Conservation (phyloP, 2,888 invertebrate species). For the Kryphioiulus occultus region DNA sequence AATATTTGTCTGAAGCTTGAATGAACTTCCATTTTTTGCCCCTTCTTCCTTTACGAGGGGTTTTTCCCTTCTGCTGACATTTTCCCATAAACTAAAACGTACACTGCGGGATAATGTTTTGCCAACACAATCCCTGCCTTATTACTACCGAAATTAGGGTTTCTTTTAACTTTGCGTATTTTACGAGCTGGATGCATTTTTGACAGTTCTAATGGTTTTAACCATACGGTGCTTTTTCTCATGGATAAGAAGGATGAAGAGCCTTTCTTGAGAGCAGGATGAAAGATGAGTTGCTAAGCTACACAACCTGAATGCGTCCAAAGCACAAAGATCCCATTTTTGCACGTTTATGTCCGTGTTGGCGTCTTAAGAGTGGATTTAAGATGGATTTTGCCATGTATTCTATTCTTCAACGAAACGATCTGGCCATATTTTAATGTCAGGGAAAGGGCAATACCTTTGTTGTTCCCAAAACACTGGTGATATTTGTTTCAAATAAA, state of each 20-base stretch:
- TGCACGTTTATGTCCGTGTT: background rate
- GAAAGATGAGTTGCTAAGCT: background rate
- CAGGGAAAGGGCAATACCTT: too few species aligned
- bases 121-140: background rate
- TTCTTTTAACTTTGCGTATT: background rate
- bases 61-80: background rate
- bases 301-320: background rate
- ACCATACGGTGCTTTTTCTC: background rate
- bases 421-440: too few species aligned
- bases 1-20: background rate
- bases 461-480: too few species aligned
- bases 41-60: background rate
- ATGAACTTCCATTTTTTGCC: background rate
- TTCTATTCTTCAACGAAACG: too few species aligned
- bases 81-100: background rate
- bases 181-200: background rate
- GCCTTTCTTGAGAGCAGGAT: background rate
- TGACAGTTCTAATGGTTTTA: background rate
- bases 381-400: background rate
- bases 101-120: background rate
- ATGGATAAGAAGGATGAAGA: background rate
- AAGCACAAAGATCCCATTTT: background rate
- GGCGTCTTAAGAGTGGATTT: background rate
- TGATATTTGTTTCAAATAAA: too few species aligned
- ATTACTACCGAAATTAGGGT: background rate